phyloP scores from a whole-genome alignment of 1,140 invertebrate genomes.

The Neomicropteryx cornuta region DNA sequence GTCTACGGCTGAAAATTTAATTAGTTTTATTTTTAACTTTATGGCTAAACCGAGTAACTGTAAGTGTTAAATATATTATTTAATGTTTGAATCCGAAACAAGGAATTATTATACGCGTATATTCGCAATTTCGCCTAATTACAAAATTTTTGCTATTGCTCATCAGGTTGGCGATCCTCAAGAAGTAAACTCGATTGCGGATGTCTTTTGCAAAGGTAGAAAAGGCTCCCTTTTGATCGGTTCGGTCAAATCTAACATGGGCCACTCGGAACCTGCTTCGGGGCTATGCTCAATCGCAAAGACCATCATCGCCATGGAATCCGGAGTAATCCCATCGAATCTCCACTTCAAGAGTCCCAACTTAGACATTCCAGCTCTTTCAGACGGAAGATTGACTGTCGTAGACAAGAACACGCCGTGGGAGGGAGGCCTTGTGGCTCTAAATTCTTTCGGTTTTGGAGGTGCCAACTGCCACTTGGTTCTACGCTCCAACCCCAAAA shows the following conservation, averaged over 20 bases:
- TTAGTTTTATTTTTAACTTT: too few relatives aligned
- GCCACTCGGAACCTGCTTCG: conserved; percentile 91
- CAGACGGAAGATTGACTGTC: conserved; percentile 66
- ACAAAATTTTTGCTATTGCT: not conserved
- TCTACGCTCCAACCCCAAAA: conserved; percentile 66
- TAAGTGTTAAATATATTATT: too few relatives aligned
- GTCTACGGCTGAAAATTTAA: too few relatives aligned
- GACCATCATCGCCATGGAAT: conserved; percentile 84
- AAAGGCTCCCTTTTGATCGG: conserved; percentile 76
- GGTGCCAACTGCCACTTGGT: conserved; percentile 92
- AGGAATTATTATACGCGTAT: too few relatives aligned
- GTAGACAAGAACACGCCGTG: conserved; percentile 69
- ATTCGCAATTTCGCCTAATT: too few relatives aligned
- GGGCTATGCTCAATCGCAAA: conserved; percentile 85
- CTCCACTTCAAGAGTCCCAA: conserved; percentile 84
- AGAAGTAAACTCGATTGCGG: conserved; percentile 87
- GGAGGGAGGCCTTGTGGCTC: conserved; percentile 73
- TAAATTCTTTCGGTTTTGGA: conserved; percentile 97
- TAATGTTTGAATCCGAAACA: too few relatives aligned
- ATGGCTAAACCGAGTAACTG: too few relatives aligned
- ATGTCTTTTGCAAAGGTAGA: conserved; percentile 83
- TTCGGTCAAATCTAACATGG: conserved; percentile 97
- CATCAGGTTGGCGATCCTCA: conserved; percentile 77
- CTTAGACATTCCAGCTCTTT: conserved; percentile 75
- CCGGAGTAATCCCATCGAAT: conserved; percentile 77